A percentile compares a stretch with the other conserved stretches of the same genome.
These are phyloP conservation scores for Herpetotheres cachinnans DNA, from an alignment of 2,113 vertebrate genomes.

Conservation along the genomic window DNA sequence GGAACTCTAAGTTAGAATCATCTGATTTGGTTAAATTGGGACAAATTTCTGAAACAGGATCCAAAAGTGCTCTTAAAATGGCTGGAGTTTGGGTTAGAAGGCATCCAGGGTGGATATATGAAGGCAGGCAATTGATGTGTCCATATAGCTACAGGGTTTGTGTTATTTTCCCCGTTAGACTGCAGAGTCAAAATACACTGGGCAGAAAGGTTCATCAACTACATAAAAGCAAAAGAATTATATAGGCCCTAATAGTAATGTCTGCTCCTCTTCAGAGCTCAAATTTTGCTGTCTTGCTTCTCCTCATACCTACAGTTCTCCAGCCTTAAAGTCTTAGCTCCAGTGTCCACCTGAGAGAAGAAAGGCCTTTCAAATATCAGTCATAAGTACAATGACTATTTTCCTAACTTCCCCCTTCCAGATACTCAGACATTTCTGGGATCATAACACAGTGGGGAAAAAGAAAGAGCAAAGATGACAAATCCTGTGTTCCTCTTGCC, in stretches of 20 bases:
- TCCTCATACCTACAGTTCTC: background rate
- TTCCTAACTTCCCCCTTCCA: background rate
- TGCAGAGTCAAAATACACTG: background rate
- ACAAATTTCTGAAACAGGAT: background rate
- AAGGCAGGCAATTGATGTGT: background rate
- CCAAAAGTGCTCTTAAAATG: background rate
- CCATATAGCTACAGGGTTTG: background rate
- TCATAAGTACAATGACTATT: background rate
- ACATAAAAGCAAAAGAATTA: background rate
- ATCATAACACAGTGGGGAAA: background rate
- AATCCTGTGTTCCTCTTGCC: background rate
- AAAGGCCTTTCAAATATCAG: background rate
- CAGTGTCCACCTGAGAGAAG: background rate
- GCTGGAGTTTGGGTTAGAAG: background rate
- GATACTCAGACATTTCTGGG: background rate
- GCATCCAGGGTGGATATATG: background rate
- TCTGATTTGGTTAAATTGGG: background rate
- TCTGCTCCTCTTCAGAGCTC: background rate
- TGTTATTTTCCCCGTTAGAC: background rate
- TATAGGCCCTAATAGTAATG: background rate
- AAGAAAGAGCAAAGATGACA: background rate
- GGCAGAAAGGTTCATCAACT: background rate
- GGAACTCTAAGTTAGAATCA: background rate
- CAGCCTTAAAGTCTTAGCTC: background rate
- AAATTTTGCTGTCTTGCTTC: background rate